Conservation (phyloP, 92 coral and sea anemone genomes). For the Micromussa lordhowensis region DNA sequence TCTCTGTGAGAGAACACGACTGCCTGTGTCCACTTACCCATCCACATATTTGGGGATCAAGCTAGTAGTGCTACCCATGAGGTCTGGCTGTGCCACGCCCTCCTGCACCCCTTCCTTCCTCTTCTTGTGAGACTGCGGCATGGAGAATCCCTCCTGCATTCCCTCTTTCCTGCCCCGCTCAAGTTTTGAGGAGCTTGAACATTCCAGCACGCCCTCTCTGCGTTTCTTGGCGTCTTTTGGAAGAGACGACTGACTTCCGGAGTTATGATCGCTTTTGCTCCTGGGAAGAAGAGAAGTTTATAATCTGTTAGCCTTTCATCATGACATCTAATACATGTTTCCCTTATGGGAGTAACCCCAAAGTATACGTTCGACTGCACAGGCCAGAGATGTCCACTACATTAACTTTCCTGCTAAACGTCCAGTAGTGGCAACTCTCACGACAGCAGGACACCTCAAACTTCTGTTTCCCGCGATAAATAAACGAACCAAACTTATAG, state of each 20-base stretch:
- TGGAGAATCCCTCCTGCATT: constrained; percentile 85
- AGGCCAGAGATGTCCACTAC: no score
- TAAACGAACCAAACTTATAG: no score
- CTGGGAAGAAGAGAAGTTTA: constrained; percentile 13
- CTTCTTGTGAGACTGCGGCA: constrained; percentile 79
- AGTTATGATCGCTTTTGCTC: constrained; percentile 70
- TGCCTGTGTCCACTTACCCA: constrained; percentile 36
- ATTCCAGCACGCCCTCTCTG: constrained; percentile 80
- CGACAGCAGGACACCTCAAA: no score
- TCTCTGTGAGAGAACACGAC: no score
- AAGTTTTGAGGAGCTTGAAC: constrained; percentile 57
- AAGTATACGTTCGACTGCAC: no score
- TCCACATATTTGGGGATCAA: constrained; percentile 52
- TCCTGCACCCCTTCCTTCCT: constrained; percentile 78
- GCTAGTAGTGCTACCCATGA: constrained; percentile 62
- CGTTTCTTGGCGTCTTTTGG: constrained; percentile 75
- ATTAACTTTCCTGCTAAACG: no score
- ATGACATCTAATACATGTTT: no score
- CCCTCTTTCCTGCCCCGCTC: constrained; percentile 88
- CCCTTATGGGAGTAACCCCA: no score
- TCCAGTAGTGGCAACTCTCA: no score
- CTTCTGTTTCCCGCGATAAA: no score
- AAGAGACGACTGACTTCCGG: constrained; percentile 71
- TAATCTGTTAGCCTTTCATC: no score
- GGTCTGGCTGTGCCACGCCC: constrained; percentile 61